phyloP scores from a whole-genome alignment of 53 echinoderm and acorn worm genomes.

The Echinometra lucunter region DNA sequence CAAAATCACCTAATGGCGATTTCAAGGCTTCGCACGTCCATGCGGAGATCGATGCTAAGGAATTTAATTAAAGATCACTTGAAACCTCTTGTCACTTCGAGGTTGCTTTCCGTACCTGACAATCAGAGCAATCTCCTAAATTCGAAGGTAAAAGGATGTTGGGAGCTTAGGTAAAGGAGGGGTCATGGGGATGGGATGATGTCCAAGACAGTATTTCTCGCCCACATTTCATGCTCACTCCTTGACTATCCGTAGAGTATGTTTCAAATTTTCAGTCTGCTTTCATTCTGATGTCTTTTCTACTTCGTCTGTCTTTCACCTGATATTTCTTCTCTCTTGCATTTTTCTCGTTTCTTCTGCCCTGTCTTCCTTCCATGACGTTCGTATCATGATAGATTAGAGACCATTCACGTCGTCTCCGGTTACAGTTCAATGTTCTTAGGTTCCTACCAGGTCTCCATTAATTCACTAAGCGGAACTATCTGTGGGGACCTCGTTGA shows the following conservation, averaged over 20 bases:
- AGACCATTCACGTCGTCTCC: neutral
- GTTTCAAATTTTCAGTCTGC: neutral
- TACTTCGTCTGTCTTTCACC: neutral
- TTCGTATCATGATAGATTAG: neutral
- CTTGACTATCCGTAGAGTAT: neutral
- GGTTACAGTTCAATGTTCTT: neutral
- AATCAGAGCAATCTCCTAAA: no score
- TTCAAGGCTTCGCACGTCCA: neutral
- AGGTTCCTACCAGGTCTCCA: neutral
- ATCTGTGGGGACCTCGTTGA: neutral
- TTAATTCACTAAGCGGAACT: neutral
- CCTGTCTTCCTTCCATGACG: neutral
- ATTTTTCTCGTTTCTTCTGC: no score
- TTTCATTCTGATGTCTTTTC: neutral
- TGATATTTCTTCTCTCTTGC: neutral
- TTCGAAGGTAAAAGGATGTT: neutral
- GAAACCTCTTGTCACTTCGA: neutral
- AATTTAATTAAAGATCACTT: conserved; percentile 46
- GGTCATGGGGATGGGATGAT: neutral
- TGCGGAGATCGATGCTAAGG: neutral
- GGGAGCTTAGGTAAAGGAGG: neutral
- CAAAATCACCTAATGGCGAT: neutral
- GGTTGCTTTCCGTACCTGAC: neutral
- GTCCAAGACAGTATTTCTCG: neutral
- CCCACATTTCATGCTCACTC: neutral